phyloP scores from a whole-genome alignment of 2,113 vertebrate species.

The Noturus placidus region DNA sequence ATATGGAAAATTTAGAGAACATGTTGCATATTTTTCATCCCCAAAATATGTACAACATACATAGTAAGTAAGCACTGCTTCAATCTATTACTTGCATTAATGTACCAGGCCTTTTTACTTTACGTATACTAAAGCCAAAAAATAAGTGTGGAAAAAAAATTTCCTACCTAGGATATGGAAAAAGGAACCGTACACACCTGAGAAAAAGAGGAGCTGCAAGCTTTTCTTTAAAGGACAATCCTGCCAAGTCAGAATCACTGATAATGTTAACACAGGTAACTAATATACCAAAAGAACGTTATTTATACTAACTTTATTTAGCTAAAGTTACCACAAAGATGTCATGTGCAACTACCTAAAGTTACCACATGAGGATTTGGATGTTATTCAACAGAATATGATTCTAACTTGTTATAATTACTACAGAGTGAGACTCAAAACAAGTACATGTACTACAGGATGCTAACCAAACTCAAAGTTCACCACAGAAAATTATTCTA shows the following conservation, averaged over 20 bases:
- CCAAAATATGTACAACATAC: background rate
- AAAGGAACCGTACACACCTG: background rate
- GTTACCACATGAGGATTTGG: background rate
- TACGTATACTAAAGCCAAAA: background rate
- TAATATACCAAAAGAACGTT: background rate
- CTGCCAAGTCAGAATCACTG: background rate
- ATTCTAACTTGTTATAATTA: background rate
- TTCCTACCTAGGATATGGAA: background rate
- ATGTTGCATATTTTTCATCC: background rate
- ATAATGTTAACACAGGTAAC: background rate
- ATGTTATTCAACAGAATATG: background rate
- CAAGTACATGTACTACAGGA: background rate
- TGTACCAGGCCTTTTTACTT: background rate
- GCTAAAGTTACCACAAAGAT: background rate
- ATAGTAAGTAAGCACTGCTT: background rate
- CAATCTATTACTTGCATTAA: background rate
- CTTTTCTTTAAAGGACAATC: background rate
- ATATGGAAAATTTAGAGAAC: background rate
- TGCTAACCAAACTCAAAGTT: background rate
- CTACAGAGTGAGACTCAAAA: background rate
- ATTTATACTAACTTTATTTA: background rate
- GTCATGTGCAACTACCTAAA: background rate
- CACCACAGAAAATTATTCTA: background rate
- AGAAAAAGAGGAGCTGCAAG: background rate
- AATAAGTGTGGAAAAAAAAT: background rate